Conservation (phyloP, 2,888 invertebrate species). For the Parthenolecanium corni region DNA sequence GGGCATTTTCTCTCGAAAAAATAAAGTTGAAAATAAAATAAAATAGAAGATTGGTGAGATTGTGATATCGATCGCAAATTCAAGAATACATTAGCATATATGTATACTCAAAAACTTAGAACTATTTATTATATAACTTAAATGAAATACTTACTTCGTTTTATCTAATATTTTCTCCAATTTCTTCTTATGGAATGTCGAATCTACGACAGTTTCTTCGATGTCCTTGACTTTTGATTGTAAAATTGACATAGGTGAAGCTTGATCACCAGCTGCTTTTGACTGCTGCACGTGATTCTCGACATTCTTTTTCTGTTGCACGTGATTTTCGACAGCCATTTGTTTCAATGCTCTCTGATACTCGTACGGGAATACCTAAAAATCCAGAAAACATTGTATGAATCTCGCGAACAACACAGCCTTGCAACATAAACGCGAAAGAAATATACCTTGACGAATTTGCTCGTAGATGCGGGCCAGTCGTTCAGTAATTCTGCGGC, state of each 20-base stretch:
- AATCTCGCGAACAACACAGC: background rate
- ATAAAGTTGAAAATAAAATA: too few species aligned
- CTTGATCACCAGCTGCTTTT: constrained; percentile 34
- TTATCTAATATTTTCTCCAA: constrained; percentile 72
- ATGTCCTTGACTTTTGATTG: constrained; percentile 51
- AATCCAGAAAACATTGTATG: background rate
- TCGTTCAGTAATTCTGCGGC: constrained; percentile 65
- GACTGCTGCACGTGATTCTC: constrained; percentile 40
- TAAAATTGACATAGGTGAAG: constrained; percentile 29
- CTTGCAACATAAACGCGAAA: too few species aligned
- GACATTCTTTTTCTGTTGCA: constrained; percentile 40
- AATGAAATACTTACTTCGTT: constrained; percentile 44
- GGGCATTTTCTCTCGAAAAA: too few species aligned
- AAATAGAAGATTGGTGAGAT: too few species aligned
- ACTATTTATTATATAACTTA: too few species aligned
- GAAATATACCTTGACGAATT: constrained; percentile 64
- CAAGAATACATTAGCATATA: too few species aligned
- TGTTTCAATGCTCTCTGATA: constrained; percentile 81
- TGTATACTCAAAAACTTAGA: too few species aligned
- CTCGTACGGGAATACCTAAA: constrained; percentile 84
- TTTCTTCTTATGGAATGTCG: constrained; percentile 63
- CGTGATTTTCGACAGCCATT: constrained; percentile 44
- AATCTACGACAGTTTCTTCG: constrained; percentile 74
- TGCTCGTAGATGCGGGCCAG: constrained; percentile 63
- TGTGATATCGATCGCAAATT: too few species aligned